These are phyloP conservation scores for Pelmatolapia mariae DNA, from an alignment of 2,113 vertebrate species.

Conservation along the genomic window DNA sequence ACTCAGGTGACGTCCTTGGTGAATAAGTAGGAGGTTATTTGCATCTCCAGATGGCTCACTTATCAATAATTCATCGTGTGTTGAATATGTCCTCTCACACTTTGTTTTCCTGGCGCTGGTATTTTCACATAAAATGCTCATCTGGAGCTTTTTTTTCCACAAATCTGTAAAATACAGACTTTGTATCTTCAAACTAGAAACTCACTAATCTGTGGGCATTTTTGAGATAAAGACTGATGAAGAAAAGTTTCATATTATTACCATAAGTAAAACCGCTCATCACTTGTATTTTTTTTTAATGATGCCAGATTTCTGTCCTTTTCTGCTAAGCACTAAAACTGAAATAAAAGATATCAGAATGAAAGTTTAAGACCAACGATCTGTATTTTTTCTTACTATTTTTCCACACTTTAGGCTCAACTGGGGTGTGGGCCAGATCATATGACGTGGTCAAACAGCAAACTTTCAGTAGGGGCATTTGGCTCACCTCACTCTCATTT, in stretches of 20 bases:
- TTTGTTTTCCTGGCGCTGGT: background rate
- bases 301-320: background rate
- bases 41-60: constrained; percentile 49
- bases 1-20: constrained; percentile 42
- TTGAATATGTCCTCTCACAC: constrained; percentile 1
- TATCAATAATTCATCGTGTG: constrained; percentile 53
- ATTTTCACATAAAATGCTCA: background rate
- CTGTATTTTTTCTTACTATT: background rate
- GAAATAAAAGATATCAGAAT: background rate
- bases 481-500: background rate
- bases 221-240: background rate
- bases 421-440: background rate
- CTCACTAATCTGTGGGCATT: background rate
- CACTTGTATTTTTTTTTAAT: background rate
- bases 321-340: background rate
- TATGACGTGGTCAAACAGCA: background rate
- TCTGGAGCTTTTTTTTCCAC: background rate
- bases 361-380: background rate
- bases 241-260: background rate
- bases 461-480: background rate
- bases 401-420: background rate
- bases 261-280: background rate
- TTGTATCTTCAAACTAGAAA: background rate
- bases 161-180: background rate
- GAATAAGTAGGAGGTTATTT: constrained; percentile 38